Base-by-base conservation (phyloP, 1,140 invertebrate species). In the Eufriesea mexicana region DNA sequence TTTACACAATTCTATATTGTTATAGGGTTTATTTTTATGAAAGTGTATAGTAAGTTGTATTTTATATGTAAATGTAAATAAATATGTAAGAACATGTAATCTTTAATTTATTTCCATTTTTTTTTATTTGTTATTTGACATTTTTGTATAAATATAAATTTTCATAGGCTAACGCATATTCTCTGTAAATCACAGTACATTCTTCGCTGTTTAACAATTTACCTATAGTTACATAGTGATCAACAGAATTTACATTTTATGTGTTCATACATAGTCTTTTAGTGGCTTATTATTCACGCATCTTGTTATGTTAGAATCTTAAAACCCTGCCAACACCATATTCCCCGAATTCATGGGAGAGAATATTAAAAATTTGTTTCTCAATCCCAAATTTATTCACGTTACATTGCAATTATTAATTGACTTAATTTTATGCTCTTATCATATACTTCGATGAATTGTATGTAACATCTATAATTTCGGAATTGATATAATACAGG, bases 341-440 rank as follows among this genome's bases (percentile, higher is more conserved):
- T 45, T 70, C 49, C 62, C 12, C 23, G 14, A 66, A 47, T 25
- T 8, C 5, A 45, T 14, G 7, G 23, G 76, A 70, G 76, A 79
- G 51, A 70, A 79, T 57, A 23, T 68, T 25, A 42, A 35, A 16
- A 67, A 47, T n/a, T 67, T 45, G 6, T 70, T 70, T 70, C 64
- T 79, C 51, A 35, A 79, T 70, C 76, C 66, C 51, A 57, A 78
- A 35, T 51, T 68, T 67, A 67, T 47, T 25, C 23, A n/a, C 6
- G 0, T 67, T 68, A 68, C 6, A 7, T 66, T 12, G 35, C 25
- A 45, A 66, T 28, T 66, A 66, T 23, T 45, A 66, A 66, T 45
- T 23, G 5, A 5, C 5, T 23, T 25, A 61, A 25, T 61, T 61
- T 23, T 5, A 61, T 25, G 2, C n/a, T 61, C 4, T 5, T 25